Percentiles rank a stretch among this genome's conserved stretches.
Evolutionary conservation across 2,113 vertebrate genomes (phyloP).

Genomic region (Tursiops truncatus): DNA sequence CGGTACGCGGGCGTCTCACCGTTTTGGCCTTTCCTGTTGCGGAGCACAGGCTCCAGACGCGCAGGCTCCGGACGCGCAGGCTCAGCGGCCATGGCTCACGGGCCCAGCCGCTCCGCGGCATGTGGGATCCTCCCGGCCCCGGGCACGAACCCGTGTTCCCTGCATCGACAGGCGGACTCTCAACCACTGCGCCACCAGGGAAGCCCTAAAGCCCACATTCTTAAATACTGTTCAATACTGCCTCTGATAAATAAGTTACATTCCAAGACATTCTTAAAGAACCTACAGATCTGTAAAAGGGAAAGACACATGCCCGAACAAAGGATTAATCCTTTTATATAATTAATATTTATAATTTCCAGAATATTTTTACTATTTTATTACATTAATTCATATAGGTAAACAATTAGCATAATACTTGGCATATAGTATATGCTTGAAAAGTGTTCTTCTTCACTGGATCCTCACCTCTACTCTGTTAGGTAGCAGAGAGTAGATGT

Average conservation of each 20-base stretch:
- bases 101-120: too few relatives aligned
- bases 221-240: neutral
- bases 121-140: too few relatives aligned
- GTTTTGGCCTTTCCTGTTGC: too few relatives aligned
- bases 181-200: too few relatives aligned
- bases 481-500: neutral
- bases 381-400: neutral
- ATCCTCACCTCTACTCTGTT: neutral
- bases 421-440: neutral
- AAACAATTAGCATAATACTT: neutral
- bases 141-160: too few relatives aligned
- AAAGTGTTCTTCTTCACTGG: neutral
- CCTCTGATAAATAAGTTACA: neutral
- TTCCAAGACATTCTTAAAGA: neutral
- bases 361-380: neutral
- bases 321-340: neutral
- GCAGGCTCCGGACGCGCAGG: rapidly evolving
- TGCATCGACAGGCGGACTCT: too few relatives aligned
- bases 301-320: neutral
- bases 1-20: too few relatives aligned
- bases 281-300: neutral
- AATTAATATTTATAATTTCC: neutral
- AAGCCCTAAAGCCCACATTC: neutral
- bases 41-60: too few relatives aligned
- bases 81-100: too few relatives aligned